Base-by-base conservation (phyloP, 35 echinoderm and acorn worm species). In the Anneissia japonica region DNA sequence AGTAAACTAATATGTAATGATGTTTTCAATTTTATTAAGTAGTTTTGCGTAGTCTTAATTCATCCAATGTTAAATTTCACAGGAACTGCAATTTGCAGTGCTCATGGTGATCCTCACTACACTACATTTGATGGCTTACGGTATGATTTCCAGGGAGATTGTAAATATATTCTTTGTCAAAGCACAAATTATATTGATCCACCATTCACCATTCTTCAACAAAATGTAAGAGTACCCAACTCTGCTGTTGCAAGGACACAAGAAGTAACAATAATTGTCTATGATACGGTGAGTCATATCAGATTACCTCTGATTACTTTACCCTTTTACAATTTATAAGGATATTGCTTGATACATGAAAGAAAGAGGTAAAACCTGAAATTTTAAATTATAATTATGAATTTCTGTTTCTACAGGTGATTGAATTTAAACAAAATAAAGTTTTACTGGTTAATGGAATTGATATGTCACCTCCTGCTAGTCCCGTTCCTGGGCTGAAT, bases 21-120 rank as follows among this genome's bases (percentile, higher is more conserved):
- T 43, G 40, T 43, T 6, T 43, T 43, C n/a, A n/a, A n/a, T n/a
- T n/a, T n/a, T n/a, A n/a, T n/a, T n/a, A n/a, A n/a, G n/a, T n/a
- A n/a, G n/a, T n/a, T n/a, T n/a, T n/a, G n/a, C n/a, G n/a, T n/a
- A n/a, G n/a, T n/a, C n/a, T n/a, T n/a, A n/a, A n/a, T n/a, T n/a
- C n/a, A n/a, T n/a, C n/a, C n/a, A n/a, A n/a, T n/a, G n/a, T n/a
- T n/a, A n/a, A n/a, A n/a, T 64, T 43, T 64, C 21, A 64, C 21
- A 64, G 51, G 10, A 19, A 9, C 51, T 2, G 11, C 84, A 14
- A n/a, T 83, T 35, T 93, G 91, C 26, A 64, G 51, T 64, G 51
- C 51, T 19, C 21, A 64, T 64, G 51, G 51, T 64, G 51, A 64
- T 64, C 51, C 51, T 26, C 51, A 64, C 19, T 64, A 64, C 26